Evolutionary conservation across 1,140 invertebrate genomes (phyloP), one percentile per base, ranked within the genome.

Genomic region (Papilio polytes): DNA sequence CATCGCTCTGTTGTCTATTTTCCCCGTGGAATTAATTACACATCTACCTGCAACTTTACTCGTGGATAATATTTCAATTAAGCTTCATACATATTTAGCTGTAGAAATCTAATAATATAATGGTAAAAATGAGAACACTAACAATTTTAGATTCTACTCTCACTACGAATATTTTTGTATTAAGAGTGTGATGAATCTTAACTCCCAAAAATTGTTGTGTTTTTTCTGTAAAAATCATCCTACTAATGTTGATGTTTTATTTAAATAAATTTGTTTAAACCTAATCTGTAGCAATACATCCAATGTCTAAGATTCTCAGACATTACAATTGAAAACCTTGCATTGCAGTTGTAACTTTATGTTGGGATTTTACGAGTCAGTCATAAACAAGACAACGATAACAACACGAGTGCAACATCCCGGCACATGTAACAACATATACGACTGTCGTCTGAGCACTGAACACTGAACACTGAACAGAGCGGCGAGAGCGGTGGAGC

Each of bases 321-420:
- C 22, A 26, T 4, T 63, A 63, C 26, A 26, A 3, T 63, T 22
- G 8, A 26, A 63, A 63, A 26, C 20, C 59, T 26, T 12, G 20
- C 20, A 63, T 18, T 70, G 4, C 63, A 70, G 12, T 31, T 70
- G 26, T 31, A 70, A 36, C 12, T 70, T 31, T 70, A 74, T 74
- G 26, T 74, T 44, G n/a, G 36, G 36, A 48, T 74, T 74, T 74
- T 48, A 74, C 41, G 73, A 74, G 36, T 74, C 44, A 48, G 41
- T 48, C 73, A 74, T 74, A 74, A 76, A 76, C 74, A 51, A 73
- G 74, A 76, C 74, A 48, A 76, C 46, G 46, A 46, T 76, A 48
- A 48, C 53, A 76, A 48, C 74, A 48, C 44, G 44, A 53, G 74
- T 48, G 72, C 72, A 70, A 70, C 63, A 73, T 73, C 72, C 72